Percentiles rank a stretch among this genome's conserved stretches.
These are phyloP conservation scores for Sarcophilus harrisii DNA, from an alignment of 2,797 vertebrate genomes.

Conservation along the genomic window DNA sequence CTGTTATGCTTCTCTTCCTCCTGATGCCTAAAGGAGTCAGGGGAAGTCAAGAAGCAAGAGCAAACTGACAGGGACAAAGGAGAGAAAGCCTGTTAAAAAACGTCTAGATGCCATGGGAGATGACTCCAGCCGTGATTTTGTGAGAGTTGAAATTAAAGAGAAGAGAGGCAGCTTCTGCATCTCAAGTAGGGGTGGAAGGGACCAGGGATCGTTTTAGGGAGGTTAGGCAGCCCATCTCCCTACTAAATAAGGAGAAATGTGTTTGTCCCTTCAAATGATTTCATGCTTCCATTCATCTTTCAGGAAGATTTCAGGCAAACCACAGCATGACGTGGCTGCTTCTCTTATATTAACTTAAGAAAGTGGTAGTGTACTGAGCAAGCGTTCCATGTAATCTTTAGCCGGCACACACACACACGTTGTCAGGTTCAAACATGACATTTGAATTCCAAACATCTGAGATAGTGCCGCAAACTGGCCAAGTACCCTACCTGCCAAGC, in stretches of 20 bases:
- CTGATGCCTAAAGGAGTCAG: not conserved
- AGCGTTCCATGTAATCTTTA: slow-evolving; percentile 14
- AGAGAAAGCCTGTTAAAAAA: not conserved
- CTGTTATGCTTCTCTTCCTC: not conserved
- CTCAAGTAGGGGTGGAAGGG: not conserved
- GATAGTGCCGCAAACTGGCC: not conserved
- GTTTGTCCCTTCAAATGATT: not conserved
- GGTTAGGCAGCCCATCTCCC: not conserved
- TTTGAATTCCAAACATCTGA: slow-evolving; percentile 74
- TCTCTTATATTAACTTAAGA: not conserved
- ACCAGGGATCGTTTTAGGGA: not conserved
- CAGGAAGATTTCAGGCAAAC: not conserved
- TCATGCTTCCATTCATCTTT: not conserved
- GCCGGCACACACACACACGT: slow-evolving; percentile 23
- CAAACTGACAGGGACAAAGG: not conserved
- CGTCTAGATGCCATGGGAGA: not conserved
- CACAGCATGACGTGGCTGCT: not conserved
- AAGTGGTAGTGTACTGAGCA: not conserved
- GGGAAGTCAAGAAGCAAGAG: not conserved
- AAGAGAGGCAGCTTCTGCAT: not conserved
- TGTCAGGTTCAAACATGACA: slow-evolving; percentile 74
- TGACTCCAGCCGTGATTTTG: not conserved
- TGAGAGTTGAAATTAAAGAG: not conserved
- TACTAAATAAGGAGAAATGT: slow-evolving; percentile 35
- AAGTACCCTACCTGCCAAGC: slow-evolving; percentile 37